phyloP scores from a whole-genome alignment of 2,888 invertebrate genomes.

The Aporophyla nigra region DNA sequence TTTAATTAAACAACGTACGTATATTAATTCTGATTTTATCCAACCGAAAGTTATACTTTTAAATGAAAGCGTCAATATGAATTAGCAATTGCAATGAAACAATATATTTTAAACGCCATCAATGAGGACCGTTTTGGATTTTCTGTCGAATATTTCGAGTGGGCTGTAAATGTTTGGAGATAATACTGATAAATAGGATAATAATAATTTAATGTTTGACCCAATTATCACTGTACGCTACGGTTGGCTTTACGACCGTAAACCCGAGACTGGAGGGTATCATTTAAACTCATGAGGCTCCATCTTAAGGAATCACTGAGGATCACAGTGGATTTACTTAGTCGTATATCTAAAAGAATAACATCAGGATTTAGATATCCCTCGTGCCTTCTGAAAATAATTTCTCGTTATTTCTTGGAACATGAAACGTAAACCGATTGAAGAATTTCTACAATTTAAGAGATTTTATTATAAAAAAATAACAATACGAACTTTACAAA shows the following conservation, averaged over 20 bases:
- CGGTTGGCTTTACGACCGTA: background rate
- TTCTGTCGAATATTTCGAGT: constrained; percentile 1
- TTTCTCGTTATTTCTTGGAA: background rate
- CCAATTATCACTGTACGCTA: constrained; percentile 12
- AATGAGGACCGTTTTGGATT: background rate
- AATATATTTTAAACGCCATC: background rate
- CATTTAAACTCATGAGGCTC: background rate
- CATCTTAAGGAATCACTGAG: background rate
- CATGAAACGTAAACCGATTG: background rate
- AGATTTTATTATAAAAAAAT: background rate
- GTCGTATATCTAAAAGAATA: constrained; percentile 4
- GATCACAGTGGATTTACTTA: constrained; percentile 21
- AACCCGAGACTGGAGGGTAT: background rate
- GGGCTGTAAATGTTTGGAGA: background rate
- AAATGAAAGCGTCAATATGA: background rate
- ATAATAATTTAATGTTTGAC: background rate
- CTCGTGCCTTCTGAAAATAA: constrained; percentile 11
- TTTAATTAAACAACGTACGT: background rate
- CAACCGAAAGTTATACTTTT: background rate
- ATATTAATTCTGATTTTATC: background rate
- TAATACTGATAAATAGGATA: background rate
- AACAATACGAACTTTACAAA: background rate
- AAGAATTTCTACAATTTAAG: background rate
- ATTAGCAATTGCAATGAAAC: background rate
- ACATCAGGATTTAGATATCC: constrained; percentile 28